Evolutionary conservation across 2,797 vertebrate genomes (phyloP).

Genomic region (Galago senegalensis): DNA sequence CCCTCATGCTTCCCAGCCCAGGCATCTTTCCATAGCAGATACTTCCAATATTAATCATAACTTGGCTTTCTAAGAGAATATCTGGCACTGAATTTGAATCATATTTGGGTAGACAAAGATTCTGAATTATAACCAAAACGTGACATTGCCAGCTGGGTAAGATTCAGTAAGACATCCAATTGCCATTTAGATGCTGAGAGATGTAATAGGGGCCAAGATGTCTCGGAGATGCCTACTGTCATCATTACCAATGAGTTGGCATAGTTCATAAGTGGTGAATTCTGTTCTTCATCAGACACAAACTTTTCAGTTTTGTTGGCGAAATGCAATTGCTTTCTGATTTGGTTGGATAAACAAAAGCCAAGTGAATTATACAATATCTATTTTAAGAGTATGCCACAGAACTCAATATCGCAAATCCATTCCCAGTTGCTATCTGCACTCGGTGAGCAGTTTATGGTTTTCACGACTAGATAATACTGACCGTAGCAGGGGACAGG

Average conservation of each 20-base stretch:
- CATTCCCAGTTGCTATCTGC: background rate
- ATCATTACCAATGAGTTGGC: background rate
- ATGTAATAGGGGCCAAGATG: slow-evolving; percentile 10
- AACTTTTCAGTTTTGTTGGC: background rate
- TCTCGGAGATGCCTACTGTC: background rate
- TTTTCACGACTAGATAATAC: slow-evolving; percentile 36
- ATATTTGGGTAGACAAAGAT: slow-evolving; percentile 52
- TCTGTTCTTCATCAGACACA: background rate
- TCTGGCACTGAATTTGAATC: slow-evolving; percentile 6
- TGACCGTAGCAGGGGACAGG: background rate
- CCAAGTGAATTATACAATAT: slow-evolving; percentile 17
- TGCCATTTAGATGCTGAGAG: slow-evolving; percentile 47
- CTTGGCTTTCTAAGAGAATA: slow-evolving; percentile 53
- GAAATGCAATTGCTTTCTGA: slow-evolving; percentile 37
- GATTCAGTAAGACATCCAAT: slow-evolving; percentile 24
- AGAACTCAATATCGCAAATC: slow-evolving; percentile 6
- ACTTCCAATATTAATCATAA: slow-evolving; percentile 5
- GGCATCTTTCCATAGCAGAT: background rate
- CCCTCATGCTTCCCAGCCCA: background rate
- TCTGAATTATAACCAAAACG: slow-evolving; percentile 59
- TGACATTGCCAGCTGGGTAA: slow-evolving; percentile 38
- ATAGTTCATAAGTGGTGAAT: background rate
- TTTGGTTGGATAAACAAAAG: slow-evolving; percentile 58
- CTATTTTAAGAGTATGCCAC: slow-evolving; percentile 8
- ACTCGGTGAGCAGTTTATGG: background rate